These are phyloP conservation scores for Agrypnus murinus DNA, from an alignment of 2,888 invertebrate genomes.

Conservation along the genomic window DNA sequence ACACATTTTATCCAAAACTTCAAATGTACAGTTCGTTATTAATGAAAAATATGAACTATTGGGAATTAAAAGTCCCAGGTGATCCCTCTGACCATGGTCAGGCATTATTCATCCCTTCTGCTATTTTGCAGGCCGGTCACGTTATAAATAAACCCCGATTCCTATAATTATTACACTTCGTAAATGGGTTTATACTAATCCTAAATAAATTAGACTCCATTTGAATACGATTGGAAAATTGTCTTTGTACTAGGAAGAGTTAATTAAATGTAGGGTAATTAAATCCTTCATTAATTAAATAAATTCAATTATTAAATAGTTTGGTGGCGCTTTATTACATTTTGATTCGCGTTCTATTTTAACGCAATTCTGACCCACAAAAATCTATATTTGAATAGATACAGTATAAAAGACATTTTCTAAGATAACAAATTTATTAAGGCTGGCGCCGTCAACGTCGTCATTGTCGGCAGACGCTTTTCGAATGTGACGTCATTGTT, in stretches of 20 bases:
- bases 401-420: constrained; percentile 12
- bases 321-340: too few relatives aligned
- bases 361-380: neutral
- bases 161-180: neutral
- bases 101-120: neutral
- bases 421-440: constrained; percentile 38
- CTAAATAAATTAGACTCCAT: neutral
- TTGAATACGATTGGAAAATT: constrained; percentile 19
- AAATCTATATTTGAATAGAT: neutral
- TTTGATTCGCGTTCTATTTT: too few relatives aligned
- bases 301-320: too few relatives aligned
- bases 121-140: neutral
- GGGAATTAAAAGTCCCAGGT: too few relatives aligned
- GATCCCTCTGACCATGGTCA: neutral
- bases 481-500: constrained; percentile 37
- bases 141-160: neutral
- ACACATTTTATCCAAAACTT: too few relatives aligned
- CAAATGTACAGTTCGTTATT: too few relatives aligned
- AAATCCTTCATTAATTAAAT: too few relatives aligned
- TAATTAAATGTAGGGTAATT: constrained; percentile 11
- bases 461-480: constrained; percentile 1
- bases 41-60: too few relatives aligned
- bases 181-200: neutral
- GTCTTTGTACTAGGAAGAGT: neutral
- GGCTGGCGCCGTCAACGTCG: constrained; percentile 23